Conservation (phyloP, 2,888 invertebrate genomes). For the Eurytoma californica region DNA sequence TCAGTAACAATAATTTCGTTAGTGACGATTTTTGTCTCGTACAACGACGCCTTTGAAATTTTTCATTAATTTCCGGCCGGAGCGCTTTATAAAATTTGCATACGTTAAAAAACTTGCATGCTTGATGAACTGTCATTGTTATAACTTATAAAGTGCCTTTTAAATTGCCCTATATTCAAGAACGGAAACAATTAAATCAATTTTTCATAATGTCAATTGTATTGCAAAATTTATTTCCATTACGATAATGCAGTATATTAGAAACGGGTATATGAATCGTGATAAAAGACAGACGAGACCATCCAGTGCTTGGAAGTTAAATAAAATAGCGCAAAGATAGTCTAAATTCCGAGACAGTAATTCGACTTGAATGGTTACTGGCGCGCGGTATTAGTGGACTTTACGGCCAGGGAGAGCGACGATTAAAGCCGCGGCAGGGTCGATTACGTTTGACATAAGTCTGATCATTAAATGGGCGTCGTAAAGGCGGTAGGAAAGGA, state of each 20-base stretch:
- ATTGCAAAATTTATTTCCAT: neutral
- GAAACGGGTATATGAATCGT: neutral
- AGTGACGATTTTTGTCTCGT: too few species aligned
- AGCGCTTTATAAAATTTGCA: too few species aligned
- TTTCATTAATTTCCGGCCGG: too few species aligned
- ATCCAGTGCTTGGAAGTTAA: conserved; percentile 8
- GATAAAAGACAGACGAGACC: conserved; percentile 5
- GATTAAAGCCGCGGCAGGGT: conserved; percentile 49
- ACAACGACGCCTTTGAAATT: too few species aligned
- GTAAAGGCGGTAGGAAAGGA: conserved; percentile 29
- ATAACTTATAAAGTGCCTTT: too few species aligned
- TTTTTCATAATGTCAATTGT: neutral
- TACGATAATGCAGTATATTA: too few species aligned
- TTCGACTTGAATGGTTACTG: conserved; percentile 26
- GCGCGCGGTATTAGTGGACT: conserved; percentile 22
- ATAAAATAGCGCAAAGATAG: conserved; percentile 32
- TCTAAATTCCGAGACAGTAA: conserved; percentile 45
- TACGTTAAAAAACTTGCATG: too few species aligned
- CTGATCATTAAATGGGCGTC: conserved; percentile 49
- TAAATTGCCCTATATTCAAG: too few species aligned
- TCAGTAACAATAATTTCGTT: too few species aligned
- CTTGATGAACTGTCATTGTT: too few species aligned
- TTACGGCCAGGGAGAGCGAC: conserved; percentile 22
- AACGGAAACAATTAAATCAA: too few species aligned
- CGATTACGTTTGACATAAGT: conserved; percentile 51